Base-by-base conservation (phyloP, 2,888 invertebrate genomes). In the Lymantria monacha region DNA sequence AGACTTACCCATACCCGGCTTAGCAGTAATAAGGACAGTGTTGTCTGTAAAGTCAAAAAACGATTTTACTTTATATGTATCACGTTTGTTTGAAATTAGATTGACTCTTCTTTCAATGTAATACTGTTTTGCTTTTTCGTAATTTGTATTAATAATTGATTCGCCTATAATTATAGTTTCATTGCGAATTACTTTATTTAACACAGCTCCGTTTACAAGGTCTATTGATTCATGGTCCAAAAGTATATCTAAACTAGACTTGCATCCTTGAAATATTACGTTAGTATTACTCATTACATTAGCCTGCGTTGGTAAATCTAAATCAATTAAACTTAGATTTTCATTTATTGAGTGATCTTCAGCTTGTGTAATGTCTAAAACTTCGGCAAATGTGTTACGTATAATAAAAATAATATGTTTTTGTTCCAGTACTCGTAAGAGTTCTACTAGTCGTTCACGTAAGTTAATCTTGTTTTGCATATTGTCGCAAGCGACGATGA, bases 1-100 rank as follows among this genome's bases (percentile, higher is more conserved):
- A 9, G 60, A 57, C 48, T 60, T 60, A 1, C 60, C 60, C 57
- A 57, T 60, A 2, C 57, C 60, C 1, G 60, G 55, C 41, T 40
- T 44, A 22, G 42, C 52, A 38, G 47, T 48, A 15, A 49, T n/a
- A 22, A 49, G 37, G 1, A 50, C 50, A 37, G 30, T 30, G n/a
- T 50, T 36, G 42, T 53, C 22, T 40, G 49, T 14, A 7, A 46
- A 3, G 30, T 50, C 30, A 8, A 31, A 30, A 30, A 40, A 13
- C 3, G 14, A n/a, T 41, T 41, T 41, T 14, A 41, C 12, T 41
- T 41, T 8, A 33, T 10, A 33, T 33, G n/a, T n/a, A n/a, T 30
- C 30, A 30, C 30, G 7, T 5, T 12, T 9, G 33, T 33, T 8
- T 33, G 10, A 33, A 33, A 8, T 8, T 1, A 9, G 14, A 10